Base-by-base conservation (phyloP, 1,140 invertebrate genomes). In the Caenorhabditis remanei region DNA sequence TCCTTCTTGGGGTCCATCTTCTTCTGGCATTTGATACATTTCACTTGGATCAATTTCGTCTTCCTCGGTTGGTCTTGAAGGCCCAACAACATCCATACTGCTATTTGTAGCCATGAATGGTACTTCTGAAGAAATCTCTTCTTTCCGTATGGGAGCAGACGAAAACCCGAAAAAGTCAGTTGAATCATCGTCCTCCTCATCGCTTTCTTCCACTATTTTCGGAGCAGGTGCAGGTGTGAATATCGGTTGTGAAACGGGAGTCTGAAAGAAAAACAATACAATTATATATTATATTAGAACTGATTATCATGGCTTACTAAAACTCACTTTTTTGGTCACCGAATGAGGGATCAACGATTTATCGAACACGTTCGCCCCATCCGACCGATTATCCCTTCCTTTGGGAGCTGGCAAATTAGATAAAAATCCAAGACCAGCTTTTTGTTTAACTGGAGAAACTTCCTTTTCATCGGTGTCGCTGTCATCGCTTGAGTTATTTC, bases 331-430 rank as follows among this genome's bases (percentile, higher is more conserved):
- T 50, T 50, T 79, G 41, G 71, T 19, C 0, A 79, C 71, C 2
- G 71, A 79, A 79, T 50, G 71, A 21, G 71, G 71, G 53, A 79
- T 11, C 71, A 79, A 8, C 46, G 46, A 79, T 13, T 24, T 79
- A 32, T 43, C 46, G n/a, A 79, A 79, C 5, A 43, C 8, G 21
- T 79, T 24, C 1, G 71, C 6, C 6, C 71, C 71, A 24, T 50
- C 71, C 16, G 71, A 79, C 4, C 71, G 71, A 14, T 79, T 79
- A 79, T 79, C 71, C 24, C 71, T 79, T 79, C 71, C 71, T 79
- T 79, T 79, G 6, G 71, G 71, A 79, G 71, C 71, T 48, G 71
- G 71, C 21, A 79, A 46, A n/a, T 79, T 79, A 0, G 46, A 50
- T 19, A 79, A 24, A 79, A 79, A n/a, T 24, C 43, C 46, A 14